A percentile compares a stretch with the other conserved stretches of the same genome.
Evolutionary conservation across 53 echinoderm and acorn worm species (phyloP).

Genomic region (Antedon mediterranea): DNA sequence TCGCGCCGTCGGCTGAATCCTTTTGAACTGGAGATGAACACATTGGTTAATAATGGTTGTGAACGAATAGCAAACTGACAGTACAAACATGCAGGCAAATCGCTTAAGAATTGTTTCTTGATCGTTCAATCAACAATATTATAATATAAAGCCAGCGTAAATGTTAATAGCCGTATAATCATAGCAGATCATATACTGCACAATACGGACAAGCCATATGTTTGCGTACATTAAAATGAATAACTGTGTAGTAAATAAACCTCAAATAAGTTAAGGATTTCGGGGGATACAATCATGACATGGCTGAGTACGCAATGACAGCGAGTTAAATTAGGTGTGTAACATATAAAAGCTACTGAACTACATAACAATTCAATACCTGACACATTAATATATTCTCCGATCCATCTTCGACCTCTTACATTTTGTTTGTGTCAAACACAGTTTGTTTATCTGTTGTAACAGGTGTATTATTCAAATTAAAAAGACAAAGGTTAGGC

Average conservation of each 20-base stretch:
- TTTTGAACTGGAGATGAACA: neutral
- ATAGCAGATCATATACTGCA: neutral
- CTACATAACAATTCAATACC: neutral
- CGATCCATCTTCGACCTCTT: neutral
- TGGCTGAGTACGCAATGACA: neutral
- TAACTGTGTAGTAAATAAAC: neutral
- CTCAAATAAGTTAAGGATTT: neutral
- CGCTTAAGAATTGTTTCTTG: neutral
- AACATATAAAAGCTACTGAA: neutral
- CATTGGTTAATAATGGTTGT: neutral
- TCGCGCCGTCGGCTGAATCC: neutral
- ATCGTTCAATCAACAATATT: conserved; percentile 1
- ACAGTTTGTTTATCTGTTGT: too few species aligned
- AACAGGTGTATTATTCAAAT: too few species aligned
- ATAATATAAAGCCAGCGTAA: neutral
- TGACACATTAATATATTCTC: neutral
- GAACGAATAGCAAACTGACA: too few species aligned
- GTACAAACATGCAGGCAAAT: neutral
- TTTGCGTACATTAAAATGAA: neutral
- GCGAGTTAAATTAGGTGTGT: neutral
- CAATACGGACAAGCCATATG: neutral
- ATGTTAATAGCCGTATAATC: neutral
- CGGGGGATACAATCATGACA: neutral
- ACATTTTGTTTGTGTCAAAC: too few species aligned
- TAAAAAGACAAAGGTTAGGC: too few species aligned